phyloP scores from a whole-genome alignment of 2,888 invertebrate species.

The Tuberolachnus salignus region DNA sequence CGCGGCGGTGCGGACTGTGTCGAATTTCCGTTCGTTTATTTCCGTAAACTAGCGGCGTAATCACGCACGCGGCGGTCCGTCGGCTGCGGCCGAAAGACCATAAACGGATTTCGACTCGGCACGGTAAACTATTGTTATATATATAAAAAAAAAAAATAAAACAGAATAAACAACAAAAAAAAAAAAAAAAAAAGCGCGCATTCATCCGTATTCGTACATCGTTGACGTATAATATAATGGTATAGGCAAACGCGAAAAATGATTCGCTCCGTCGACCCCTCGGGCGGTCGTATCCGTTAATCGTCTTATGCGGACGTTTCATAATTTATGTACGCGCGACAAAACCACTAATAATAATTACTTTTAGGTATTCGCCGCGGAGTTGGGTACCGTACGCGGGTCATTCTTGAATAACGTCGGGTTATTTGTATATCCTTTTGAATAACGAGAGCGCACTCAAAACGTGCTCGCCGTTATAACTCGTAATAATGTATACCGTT shows the following conservation, averaged over 20 bases:
- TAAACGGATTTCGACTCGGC: too few relatives aligned
- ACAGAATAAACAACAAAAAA: too few relatives aligned
- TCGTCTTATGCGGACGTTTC: background rate
- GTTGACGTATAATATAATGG: background rate
- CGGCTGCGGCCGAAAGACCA: too few relatives aligned
- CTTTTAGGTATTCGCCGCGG: background rate
- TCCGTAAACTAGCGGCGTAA: too few relatives aligned
- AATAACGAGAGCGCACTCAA: constrained; percentile 19
- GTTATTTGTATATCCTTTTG: constrained; percentile 19
- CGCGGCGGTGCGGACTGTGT: too few relatives aligned
- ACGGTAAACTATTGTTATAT: too few relatives aligned
- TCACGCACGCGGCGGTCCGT: too few relatives aligned
- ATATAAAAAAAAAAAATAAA: too few relatives aligned
- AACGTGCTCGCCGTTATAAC: background rate
- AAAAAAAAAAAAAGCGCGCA: too few relatives aligned
- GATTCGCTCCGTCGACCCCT: too few relatives aligned
- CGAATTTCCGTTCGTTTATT: too few relatives aligned
- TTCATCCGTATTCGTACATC: background rate
- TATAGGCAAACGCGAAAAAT: background rate
- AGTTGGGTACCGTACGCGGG: too few relatives aligned
- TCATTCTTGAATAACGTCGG: background rate
- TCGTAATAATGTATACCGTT: background rate
- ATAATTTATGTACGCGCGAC: constrained; percentile 11
- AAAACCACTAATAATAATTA: constrained; percentile 19
- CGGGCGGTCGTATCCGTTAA: background rate